Base-by-base conservation (phyloP, 2,113 vertebrate genomes). In the Apistogramma diplotaenia region DNA sequence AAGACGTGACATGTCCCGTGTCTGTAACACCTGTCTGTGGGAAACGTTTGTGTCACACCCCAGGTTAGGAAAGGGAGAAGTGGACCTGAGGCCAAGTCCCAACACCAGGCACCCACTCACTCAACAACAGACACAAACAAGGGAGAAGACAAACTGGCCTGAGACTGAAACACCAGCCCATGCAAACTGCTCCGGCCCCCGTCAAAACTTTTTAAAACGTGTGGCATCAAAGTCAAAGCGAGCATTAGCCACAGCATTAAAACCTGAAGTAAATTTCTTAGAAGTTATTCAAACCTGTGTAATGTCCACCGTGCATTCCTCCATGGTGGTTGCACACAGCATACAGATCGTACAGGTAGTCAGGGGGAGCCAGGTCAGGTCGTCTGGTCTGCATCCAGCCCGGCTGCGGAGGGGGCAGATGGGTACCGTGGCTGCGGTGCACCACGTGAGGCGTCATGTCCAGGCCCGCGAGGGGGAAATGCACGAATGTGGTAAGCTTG, bases 291-390 rank as follows among this genome's bases (percentile, higher is more conserved):
- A 27, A 87, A 98, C 97, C 98, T 79, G 98, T 99, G 94, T 99
- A 99, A 90, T 99, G 98, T 29, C 98, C 98, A 0, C 98, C 97
- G 67, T 99, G 98, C 96, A 99, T 96, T 78, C 96, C 97, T 87
- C 98, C 98, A 0, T 99, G 98, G 93, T 99, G 98, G 92, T 99
- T 98, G 93, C 98, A 99, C 89, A 99, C 97, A 0, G 97, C 98
- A 0, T 99, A 99, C 78, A 99, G 92, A 79, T 99, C 98, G 0
- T 99, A 99, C 25, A 97, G 94, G 89, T 95, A 96, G 91, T 96
- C 95, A 0, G 87, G 91, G 0, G 96, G 90, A 60, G 87, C 62
- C 6, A 88, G 76, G 40, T 95, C 91, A 1, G 92, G 81, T 40
- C 89, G 76, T 8, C 85, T 76, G 0, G 94, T 54, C 70, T 88